phyloP scores from a whole-genome alignment of 1,140 invertebrate genomes.

The Rhopalosiphum padi region DNA sequence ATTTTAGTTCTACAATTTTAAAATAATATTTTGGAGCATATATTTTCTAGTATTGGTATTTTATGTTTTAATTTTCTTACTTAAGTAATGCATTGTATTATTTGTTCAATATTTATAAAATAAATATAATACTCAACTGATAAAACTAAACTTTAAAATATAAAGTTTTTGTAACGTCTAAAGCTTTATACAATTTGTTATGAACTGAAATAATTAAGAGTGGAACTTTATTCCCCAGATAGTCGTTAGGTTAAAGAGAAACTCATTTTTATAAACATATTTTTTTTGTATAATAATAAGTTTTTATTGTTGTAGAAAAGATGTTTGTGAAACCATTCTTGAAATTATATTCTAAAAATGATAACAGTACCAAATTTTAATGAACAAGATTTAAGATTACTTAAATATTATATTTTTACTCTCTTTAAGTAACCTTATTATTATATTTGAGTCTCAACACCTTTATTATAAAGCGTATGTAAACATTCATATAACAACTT shows the following conservation, averaged over 20 bases:
- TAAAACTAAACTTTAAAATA: slow-evolving; percentile 23
- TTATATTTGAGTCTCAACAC: neutral
- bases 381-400: neutral
- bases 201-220: slow-evolving; percentile 41
- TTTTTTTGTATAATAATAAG: neutral
- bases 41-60: neutral
- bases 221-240: slow-evolving; percentile 26
- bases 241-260: slow-evolving; percentile 29
- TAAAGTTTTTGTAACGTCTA: slow-evolving; percentile 46
- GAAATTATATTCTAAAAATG: neutral
- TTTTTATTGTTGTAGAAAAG: slow-evolving; percentile 18
- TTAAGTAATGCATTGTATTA: neutral
- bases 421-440: neutral
- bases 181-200: slow-evolving; percentile 30
- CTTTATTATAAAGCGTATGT: neutral
- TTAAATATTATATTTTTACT: neutral
- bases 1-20: neutral
- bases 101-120: neutral
- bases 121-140: neutral
- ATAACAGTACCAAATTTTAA: neutral
- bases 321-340: neutral
- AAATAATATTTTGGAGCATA: neutral
- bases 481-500: neutral
- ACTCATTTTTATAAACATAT: neutral
- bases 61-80: neutral